These are phyloP conservation scores for Lepus timidus DNA, from an alignment of 2,113 vertebrate species.

Conservation along the genomic window DNA sequence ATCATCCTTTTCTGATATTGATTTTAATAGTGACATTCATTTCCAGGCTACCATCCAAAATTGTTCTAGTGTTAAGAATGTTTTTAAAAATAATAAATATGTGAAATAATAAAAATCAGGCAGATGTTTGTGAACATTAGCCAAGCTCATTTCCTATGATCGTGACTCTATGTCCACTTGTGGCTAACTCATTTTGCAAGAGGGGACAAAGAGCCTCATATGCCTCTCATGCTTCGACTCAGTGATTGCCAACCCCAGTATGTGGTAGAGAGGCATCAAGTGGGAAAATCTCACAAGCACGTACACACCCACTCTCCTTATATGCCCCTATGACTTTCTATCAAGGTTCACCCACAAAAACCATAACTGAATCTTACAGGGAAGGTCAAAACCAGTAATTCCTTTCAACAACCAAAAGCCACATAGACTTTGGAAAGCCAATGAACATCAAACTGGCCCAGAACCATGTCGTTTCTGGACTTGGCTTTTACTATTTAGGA, in stretches of 20 bases:
- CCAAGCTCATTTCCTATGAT: not conserved
- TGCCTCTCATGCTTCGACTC: not conserved
- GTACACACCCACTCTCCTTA: not conserved
- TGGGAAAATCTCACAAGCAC: not conserved
- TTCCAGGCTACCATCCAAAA: constrained; percentile 39
- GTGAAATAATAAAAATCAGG: constrained; percentile 63
- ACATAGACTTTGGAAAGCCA: not conserved
- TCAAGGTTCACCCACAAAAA: not conserved
- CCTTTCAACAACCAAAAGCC: constrained; percentile 51
- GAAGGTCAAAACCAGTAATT: not conserved
- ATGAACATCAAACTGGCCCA: not conserved
- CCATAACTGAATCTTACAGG: not conserved
- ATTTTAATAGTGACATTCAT: constrained; percentile 49
- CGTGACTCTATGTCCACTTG: not conserved
- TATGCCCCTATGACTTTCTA: not conserved
- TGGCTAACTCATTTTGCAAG: constrained; percentile 20
- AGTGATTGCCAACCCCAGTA: not conserved
- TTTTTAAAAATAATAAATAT: constrained; percentile 55
- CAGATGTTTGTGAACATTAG: constrained; percentile 43
- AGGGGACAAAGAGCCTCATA: not conserved
- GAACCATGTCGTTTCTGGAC: not conserved
- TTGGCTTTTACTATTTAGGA: not conserved
- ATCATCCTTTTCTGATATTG: constrained; percentile 48
- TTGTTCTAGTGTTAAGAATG: constrained; percentile 45
- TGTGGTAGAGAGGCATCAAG: not conserved